A percentile compares a stretch with the other conserved stretches of the same genome.
These are phyloP conservation scores for Metallyticus violacea DNA, from an alignment of 2,888 invertebrate genomes.

Conservation along the genomic window DNA sequence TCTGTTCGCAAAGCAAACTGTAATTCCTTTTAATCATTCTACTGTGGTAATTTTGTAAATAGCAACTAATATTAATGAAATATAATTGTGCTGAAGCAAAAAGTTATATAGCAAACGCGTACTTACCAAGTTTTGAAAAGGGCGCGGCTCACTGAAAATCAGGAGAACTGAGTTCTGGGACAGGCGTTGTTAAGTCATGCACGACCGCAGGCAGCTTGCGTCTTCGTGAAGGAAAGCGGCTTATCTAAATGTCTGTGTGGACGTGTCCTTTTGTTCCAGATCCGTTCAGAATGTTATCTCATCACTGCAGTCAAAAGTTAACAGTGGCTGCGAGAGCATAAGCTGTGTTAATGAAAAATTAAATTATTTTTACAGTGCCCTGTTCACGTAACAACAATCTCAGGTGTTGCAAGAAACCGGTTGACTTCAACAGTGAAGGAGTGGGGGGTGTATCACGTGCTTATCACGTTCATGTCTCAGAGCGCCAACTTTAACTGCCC, in stretches of 20 bases:
- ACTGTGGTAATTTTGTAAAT: no score
- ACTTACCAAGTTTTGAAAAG: not conserved
- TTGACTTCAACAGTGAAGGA: not conserved
- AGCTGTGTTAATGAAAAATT: not conserved
- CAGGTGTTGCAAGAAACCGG: not conserved
- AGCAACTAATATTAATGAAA: no score
- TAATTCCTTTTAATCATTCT: no score
- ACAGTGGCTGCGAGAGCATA: no score
- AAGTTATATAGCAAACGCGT: not conserved
- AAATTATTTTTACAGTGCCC: not conserved
- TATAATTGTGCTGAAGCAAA: no score
- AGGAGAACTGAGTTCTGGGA: no score
- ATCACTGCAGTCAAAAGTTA: no score
- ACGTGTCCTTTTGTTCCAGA: not conserved
- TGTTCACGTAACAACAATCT: not conserved
- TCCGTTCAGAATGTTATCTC: not conserved
- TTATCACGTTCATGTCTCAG: not conserved
- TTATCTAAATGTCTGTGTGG: not conserved
- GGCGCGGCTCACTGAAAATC: no score
- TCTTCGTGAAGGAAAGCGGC: not conserved
- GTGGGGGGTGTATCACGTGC: not conserved
- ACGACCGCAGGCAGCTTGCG: not conserved
- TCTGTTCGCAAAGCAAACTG: no score
- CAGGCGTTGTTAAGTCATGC: not conserved
- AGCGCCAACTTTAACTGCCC: no score